Evolutionary conservation across 2,113 vertebrate genomes (phyloP).

Genomic region (Peucedramus taeniatus): DNA sequence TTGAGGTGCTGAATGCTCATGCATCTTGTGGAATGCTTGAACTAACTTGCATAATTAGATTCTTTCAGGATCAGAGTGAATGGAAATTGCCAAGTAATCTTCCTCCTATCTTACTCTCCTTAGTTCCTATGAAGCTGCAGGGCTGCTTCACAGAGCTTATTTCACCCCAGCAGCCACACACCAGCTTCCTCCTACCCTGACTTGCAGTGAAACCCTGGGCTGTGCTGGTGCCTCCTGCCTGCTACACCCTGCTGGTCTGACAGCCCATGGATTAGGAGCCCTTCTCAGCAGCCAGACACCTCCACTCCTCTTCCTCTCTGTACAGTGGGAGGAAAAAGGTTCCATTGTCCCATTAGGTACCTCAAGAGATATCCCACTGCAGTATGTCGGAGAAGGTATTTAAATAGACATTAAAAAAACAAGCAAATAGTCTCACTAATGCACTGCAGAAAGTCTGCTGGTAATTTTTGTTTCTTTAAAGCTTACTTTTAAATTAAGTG

Average conservation of each 20-base stretch:
- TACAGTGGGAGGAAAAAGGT: not conserved
- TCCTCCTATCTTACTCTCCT: not conserved
- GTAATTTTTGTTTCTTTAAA: not conserved
- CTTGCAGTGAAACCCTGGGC: rapidly evolving
- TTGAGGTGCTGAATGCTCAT: not conserved
- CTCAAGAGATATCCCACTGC: not conserved
- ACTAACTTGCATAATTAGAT: not conserved
- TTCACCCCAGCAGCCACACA: not conserved
- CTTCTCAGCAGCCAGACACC: not conserved
- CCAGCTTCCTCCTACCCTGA: not conserved
- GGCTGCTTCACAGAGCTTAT: not conserved
- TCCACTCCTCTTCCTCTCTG: not conserved
- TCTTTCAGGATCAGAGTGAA: not conserved
- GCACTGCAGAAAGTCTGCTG: not conserved
- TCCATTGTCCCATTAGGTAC: not conserved
- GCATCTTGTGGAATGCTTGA: not conserved
- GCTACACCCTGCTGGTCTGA: not conserved
- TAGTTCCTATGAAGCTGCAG: not conserved
- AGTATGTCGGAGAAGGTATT: not conserved
- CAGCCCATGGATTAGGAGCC: not conserved
- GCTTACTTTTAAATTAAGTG: not conserved
- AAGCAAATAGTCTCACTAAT: not conserved
- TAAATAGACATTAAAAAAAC: not conserved
- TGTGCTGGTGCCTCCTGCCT: not conserved
- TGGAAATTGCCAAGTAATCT: not conserved